Evolutionary conservation across 1,140 invertebrate species (phyloP).

Genomic region (Pseudomyrmex dendroicus): DNA sequence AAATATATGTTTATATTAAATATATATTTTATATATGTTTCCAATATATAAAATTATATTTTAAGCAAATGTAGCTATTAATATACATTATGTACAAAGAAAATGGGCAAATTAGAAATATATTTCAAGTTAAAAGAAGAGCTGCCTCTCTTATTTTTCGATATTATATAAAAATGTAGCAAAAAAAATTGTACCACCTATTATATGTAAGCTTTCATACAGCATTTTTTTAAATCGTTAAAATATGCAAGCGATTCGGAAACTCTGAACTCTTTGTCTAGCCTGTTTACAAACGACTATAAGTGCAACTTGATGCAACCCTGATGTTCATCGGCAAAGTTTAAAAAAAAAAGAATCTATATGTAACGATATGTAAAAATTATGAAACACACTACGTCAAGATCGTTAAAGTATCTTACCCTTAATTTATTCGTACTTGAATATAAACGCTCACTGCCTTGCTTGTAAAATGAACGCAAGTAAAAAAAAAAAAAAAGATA

Average conservation of each 20-base stretch:
- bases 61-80: slow-evolving; percentile 60
- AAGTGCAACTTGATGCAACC: slow-evolving; percentile 3
- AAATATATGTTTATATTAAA: not conserved
- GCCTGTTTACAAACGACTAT: slow-evolving; percentile 9
- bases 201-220: slow-evolving; percentile 38
- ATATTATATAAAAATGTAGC: slow-evolving; percentile 17
- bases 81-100: slow-evolving; percentile 28
- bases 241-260: slow-evolving; percentile 22
- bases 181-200: slow-evolving; percentile 27
- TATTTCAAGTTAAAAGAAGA: slow-evolving; percentile 27
- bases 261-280: slow-evolving; percentile 1
- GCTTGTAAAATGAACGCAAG: slow-evolving; percentile 76
- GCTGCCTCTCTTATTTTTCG: slow-evolving; percentile 7
- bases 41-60: slow-evolving; percentile 4
- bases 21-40: not conserved
- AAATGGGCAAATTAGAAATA: slow-evolving; percentile 41
- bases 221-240: slow-evolving; percentile 17
- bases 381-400: slow-evolving; percentile 36
- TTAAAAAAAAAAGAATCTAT: slow-evolving; percentile 5
- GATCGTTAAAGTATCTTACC: slow-evolving; percentile 72
- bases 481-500: slow-evolving; percentile 21
- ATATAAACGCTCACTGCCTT: slow-evolving; percentile 73
- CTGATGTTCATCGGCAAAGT: slow-evolving; percentile 3
- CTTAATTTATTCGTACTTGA: slow-evolving; percentile 57
- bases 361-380: slow-evolving; percentile 8